Evolutionary conservation across 2,888 invertebrate genomes (phyloP).

Genomic region (Lydus trimaculatus): DNA sequence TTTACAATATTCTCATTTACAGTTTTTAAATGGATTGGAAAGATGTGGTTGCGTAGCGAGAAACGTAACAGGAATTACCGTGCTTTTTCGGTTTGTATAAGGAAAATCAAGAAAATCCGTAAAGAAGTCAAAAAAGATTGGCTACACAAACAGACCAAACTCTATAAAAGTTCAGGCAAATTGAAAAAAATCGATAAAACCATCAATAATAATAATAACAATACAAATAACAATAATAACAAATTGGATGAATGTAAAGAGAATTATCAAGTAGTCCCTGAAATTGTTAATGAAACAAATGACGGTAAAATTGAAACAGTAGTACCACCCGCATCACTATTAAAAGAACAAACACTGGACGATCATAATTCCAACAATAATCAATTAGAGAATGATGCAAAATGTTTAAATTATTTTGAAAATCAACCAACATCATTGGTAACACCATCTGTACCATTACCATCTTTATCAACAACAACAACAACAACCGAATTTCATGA

Average conservation of each 20-base stretch:
- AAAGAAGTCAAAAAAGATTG: conserved; percentile 45
- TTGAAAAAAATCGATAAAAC: conserved; percentile 20
- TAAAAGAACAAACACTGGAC: not conserved
- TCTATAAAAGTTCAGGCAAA: conserved; percentile 22
- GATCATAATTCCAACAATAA: conserved; percentile 3
- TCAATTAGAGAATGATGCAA: conserved; percentile 20
- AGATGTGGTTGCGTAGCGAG: conserved; percentile 74
- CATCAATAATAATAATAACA: conserved; percentile 9
- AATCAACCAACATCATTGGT: conserved; percentile 35
- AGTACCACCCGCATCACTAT: conserved; percentile 15
- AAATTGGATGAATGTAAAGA: conserved; percentile 54
- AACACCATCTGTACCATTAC: conserved; percentile 3
- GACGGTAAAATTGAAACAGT: conserved; percentile 32
- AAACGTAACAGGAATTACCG: conserved; percentile 67
- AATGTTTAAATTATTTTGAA: conserved; percentile 45
- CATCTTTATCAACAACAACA: not conserved
- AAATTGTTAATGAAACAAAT: conserved; percentile 43
- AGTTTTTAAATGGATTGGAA: conserved; percentile 47
- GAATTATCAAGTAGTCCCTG: conserved; percentile 57
- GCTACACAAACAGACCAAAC: conserved; percentile 45
- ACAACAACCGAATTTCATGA: conserved; percentile 29
- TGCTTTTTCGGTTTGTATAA: conserved; percentile 50
- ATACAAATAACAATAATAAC: not conserved
- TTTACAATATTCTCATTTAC: not conserved
- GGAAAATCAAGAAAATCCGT: conserved; percentile 45